Conservation (phyloP, 2,888 invertebrate species). For the Phortica okadai region DNA sequence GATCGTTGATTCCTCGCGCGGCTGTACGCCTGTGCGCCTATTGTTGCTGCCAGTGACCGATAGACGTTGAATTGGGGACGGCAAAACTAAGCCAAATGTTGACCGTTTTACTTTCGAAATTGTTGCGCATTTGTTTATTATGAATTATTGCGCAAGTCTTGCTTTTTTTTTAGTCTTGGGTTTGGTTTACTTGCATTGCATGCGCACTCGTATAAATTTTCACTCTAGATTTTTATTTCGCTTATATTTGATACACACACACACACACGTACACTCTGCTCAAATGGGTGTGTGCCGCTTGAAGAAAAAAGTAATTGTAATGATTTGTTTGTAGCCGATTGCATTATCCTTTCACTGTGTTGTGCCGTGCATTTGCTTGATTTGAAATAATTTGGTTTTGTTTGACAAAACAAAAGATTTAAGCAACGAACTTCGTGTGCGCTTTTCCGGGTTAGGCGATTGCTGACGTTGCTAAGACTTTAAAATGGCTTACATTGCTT, state of each 20-base stretch:
- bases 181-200: neutral
- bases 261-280: neutral
- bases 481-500: no score
- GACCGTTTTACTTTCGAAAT: conserved; percentile 22
- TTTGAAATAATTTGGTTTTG: neutral
- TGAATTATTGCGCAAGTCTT: conserved; percentile 17
- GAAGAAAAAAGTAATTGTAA: conserved; percentile 25
- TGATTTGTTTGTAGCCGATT: conserved; percentile 21
- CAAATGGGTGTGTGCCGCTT: neutral
- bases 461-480: neutral
- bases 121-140: conserved; percentile 13
- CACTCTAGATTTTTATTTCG: neutral
- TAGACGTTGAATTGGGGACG: neutral
- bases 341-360: conserved; percentile 31
- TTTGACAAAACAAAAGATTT: conserved; percentile 13
- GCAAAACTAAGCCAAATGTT: neutral
- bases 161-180: neutral
- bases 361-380: neutral
- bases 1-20: no score
- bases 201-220: neutral
- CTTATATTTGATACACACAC: neutral
- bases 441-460: neutral
- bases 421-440: neutral
- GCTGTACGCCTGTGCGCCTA: neutral
- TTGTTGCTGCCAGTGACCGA: neutral